These are phyloP conservation scores for Heliothis subflexa DNA, from an alignment of 1,140 invertebrate species.

Conservation along the genomic window DNA sequence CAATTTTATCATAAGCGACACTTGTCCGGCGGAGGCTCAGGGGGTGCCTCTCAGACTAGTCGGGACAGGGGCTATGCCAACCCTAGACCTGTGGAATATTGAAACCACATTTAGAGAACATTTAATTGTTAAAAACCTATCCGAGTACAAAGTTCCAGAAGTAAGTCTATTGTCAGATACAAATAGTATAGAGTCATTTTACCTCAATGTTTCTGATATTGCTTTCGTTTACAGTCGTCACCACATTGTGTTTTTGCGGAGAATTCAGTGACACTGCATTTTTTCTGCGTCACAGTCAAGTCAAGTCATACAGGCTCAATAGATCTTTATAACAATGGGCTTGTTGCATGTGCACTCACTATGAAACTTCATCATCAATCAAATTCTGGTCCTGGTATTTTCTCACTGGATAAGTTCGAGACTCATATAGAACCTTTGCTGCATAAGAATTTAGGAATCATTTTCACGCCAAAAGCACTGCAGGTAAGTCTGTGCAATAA, in stretches of 20 bases:
- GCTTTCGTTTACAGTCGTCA: constrained; percentile 67
- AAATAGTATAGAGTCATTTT: not conserved
- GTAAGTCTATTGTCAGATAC: constrained; percentile 50
- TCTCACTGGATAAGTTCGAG: constrained; percentile 77
- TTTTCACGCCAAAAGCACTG: constrained; percentile 76
- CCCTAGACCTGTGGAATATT: constrained; percentile 80
- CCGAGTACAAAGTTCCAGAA: constrained; percentile 76
- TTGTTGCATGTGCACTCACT: constrained; percentile 72
- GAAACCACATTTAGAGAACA: constrained; percentile 82
- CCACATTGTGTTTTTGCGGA: constrained; percentile 80
- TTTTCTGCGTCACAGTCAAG: constrained; percentile 75
- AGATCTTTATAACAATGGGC: constrained; percentile 80
- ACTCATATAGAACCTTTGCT: constrained; percentile 77
- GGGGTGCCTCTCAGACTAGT: constrained; percentile 79
- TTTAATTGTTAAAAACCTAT: constrained; percentile 75
- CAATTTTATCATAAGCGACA: constrained; percentile 80
- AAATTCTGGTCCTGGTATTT: constrained; percentile 68
- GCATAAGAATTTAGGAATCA: constrained; percentile 77
- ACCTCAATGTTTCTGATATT: not conserved
- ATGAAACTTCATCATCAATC: constrained; percentile 76
- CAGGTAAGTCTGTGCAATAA: constrained; percentile 59
- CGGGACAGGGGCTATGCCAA: constrained; percentile 79
- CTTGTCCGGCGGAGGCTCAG: constrained; percentile 78
- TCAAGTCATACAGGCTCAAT: constrained; percentile 67
- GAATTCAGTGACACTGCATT: constrained; percentile 78